Base-by-base conservation (phyloP, 2,888 invertebrate species). In the Eupithecia inturbata region DNA sequence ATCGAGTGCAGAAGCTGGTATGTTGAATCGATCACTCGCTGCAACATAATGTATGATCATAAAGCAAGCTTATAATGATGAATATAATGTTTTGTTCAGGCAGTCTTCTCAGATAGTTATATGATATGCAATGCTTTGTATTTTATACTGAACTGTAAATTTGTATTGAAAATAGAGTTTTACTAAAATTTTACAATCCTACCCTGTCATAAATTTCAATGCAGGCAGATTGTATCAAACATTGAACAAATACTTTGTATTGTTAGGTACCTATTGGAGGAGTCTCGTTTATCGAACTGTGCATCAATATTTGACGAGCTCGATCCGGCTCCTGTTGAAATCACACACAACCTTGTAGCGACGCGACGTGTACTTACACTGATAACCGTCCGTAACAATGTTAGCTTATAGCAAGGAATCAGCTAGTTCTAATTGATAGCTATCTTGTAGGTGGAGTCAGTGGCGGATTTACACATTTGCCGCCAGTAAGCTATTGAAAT, bases 231-330 rank as follows among this genome's bases (percentile, higher is more conserved):
- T 19, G 12, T 62, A 60, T 10, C 33, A 7, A 28, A 53, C 12
- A 53, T 53, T 31, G 33, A 63, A 63, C 41, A 57, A 12, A 41
- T 28, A 75, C 70, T 64, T 71, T 75, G 72, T 71, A 72, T 64
- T 41, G 33, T 36, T 36, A 36, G 36, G 5, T 36, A 36, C n/a
- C 10, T 36, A 6, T 3, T 28, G 33, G 28, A 60, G 33, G 36
- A 60, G 62, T 26, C 67, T 26, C 26, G 67, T 73, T 36, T 68
- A 68, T 66, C 14, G 57, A 41, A 62, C 36, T 53, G 39, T n/a
- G 26, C 71, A 69, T 76, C 76, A 73, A 73, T 73, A 73, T 76
- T 67, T 76, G 71, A 73, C 68, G 73, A 73, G 66, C 53, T 41
- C 26, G 68, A 64, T 60, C 69, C 67, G 28, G n/a, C 28, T 41